phyloP scores from a whole-genome alignment of 2,888 invertebrate species.

The Troides oblongomaculatus region DNA sequence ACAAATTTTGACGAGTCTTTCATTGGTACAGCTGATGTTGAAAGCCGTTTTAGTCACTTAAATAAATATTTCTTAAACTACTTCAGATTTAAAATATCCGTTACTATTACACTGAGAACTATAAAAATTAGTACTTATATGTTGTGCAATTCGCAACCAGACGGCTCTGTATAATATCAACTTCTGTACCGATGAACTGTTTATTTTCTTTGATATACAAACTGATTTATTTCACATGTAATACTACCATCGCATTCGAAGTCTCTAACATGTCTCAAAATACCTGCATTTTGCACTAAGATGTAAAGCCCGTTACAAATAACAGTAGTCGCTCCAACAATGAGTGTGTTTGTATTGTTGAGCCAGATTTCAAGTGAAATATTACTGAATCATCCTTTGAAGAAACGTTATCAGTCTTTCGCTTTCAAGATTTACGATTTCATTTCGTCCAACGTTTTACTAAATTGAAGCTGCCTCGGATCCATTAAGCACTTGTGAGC shows the following conservation, averaged over 20 bases:
- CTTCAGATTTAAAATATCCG: too few relatives aligned
- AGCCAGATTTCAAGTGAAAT: slow-evolving; percentile 8
- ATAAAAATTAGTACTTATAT: too few relatives aligned
- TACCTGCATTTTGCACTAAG: background rate
- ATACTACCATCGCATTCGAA: background rate
- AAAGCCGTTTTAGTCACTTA: too few relatives aligned
- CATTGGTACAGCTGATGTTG: too few relatives aligned
- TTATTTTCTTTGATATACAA: too few relatives aligned
- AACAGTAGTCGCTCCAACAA: background rate
- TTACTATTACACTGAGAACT: too few relatives aligned
- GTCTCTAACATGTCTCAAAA: background rate
- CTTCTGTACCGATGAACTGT: too few relatives aligned
- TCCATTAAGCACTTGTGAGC: slow-evolving; percentile 79
- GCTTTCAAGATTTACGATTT: slow-evolving; percentile 27
- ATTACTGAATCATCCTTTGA: slow-evolving; percentile 14
- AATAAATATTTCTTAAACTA: too few relatives aligned
- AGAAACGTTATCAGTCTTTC: slow-evolving; percentile 23
- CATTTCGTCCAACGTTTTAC: slow-evolving; percentile 14
- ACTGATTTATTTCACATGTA: too few relatives aligned
- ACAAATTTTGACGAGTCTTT: too few relatives aligned
- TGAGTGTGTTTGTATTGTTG: slow-evolving; percentile 7
- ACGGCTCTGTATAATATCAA: too few relatives aligned
- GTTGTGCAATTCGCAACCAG: too few relatives aligned
- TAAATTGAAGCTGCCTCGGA: slow-evolving; percentile 38
- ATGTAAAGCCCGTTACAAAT: background rate